Percentiles rank a stretch among this genome's conserved stretches.
Conservation (phyloP, 2,888 invertebrate species). For the Idaea straminata region DNA sequence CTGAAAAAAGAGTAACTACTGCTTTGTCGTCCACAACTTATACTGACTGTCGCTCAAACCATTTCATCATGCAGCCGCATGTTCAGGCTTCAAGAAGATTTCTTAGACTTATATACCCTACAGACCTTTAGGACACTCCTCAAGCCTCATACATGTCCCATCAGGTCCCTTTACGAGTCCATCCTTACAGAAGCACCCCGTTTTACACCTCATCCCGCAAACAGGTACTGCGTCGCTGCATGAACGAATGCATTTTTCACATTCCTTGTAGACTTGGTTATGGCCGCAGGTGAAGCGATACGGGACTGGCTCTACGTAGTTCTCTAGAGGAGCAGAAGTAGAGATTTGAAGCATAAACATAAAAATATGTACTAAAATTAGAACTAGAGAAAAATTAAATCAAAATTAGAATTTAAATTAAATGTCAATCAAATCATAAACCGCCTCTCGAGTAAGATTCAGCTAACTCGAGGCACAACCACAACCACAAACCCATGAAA, state of each 20-base stretch:
- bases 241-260: slow-evolving; percentile 40
- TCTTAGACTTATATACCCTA: slow-evolving; percentile 4
- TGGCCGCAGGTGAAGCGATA: slow-evolving; percentile 42
- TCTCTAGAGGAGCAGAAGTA: slow-evolving; percentile 21
- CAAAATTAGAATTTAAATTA: too few relatives aligned
- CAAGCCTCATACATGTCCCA: slow-evolving; percentile 45
- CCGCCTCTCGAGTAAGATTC: too few relatives aligned
- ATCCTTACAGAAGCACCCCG: slow-evolving; percentile 56
- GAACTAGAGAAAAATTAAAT: too few relatives aligned
- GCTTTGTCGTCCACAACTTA: too few relatives aligned
- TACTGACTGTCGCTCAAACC: too few relatives aligned
- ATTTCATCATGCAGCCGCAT: too few relatives aligned
- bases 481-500: too few relatives aligned
- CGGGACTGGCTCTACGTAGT: slow-evolving; percentile 26
- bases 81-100: not conserved
- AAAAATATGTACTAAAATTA: too few relatives aligned
- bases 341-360: not conserved
- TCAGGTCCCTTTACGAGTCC: slow-evolving; percentile 46
- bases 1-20: too few relatives aligned
- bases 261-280: slow-evolving; percentile 47
- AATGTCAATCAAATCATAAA: too few relatives aligned
- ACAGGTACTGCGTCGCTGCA: slow-evolving; percentile 45
- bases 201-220: slow-evolving; percentile 39
- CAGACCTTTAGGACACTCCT: slow-evolving; percentile 53
- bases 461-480: too few relatives aligned